phyloP scores from a whole-genome alignment of 2,888 invertebrate species.

The Chesias legatella region DNA sequence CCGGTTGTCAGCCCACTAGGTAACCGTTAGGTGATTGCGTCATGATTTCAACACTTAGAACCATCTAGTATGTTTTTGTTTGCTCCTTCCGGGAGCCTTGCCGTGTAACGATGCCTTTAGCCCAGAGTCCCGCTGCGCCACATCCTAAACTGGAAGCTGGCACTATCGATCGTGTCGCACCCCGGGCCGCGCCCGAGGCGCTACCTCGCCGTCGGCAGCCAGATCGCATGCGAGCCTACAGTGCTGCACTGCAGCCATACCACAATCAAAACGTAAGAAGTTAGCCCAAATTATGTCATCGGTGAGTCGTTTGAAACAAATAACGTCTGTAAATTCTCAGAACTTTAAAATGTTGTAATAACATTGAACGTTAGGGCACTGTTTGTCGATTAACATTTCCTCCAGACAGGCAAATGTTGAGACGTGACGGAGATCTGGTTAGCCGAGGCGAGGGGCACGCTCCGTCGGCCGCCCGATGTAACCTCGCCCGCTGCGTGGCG shows the following conservation, averaged over 20 bases:
- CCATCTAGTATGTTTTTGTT: constrained; percentile 35
- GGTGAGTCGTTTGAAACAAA: constrained; percentile 49
- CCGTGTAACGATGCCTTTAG: constrained; percentile 67
- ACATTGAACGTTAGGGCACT: constrained; percentile 13
- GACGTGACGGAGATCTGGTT: constrained; percentile 16
- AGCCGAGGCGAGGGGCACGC: constrained; percentile 15
- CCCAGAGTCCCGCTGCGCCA: constrained; percentile 48
- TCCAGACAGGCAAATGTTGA: constrained; percentile 20
- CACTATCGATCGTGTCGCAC: constrained; percentile 27
- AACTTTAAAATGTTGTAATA: constrained; percentile 6
- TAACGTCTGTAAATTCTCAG: constrained; percentile 25
- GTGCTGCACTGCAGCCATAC: constrained; percentile 15
- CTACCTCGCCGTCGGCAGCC: constrained; percentile 26
- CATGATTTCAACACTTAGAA: constrained; percentile 43
- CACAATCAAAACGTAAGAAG: constrained; percentile 18
- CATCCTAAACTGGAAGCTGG: constrained; percentile 28
- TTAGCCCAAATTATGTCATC: constrained; percentile 22
- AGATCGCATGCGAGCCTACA: constrained; percentile 18
- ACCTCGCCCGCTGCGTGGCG: constrained; percentile 21
- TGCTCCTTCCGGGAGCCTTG: constrained; percentile 50
- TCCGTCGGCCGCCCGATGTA: constrained; percentile 18
- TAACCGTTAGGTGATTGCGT: constrained; percentile 66
- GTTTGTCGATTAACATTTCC: constrained; percentile 20
- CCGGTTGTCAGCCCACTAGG: constrained; percentile 78
- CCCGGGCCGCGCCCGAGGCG: constrained; percentile 15